phyloP scores from a whole-genome alignment of 1,140 invertebrate species.

The Hydropsyche tenuis region DNA sequence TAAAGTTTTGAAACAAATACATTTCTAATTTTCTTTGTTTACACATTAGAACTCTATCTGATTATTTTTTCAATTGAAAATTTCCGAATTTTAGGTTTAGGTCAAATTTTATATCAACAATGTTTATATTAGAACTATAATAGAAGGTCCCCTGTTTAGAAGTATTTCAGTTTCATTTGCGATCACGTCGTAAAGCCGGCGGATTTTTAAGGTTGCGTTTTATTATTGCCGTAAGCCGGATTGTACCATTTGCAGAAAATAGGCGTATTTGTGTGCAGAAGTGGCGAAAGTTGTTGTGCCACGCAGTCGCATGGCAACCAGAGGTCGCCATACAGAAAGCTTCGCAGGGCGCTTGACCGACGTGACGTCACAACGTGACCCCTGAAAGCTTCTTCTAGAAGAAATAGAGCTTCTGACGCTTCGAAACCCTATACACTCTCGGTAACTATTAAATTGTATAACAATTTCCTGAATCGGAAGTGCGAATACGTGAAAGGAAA shows the following conservation, averaged over 20 bases:
- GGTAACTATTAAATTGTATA: too few species aligned
- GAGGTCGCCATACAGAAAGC: slow-evolving; percentile 42
- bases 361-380: slow-evolving; percentile 42
- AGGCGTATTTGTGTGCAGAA: slow-evolving; percentile 16
- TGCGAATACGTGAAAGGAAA: too few species aligned
- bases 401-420: not conserved
- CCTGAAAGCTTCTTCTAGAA: slow-evolving; percentile 7
- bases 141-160: too few species aligned
- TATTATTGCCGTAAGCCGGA: not conserved
- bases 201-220: too few species aligned
- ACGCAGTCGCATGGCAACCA: slow-evolving; percentile 46
- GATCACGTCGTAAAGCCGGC: too few species aligned
- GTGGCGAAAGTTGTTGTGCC: slow-evolving; percentile 39
- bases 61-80: too few species aligned
- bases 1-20: slow-evolving; percentile 11
- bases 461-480: too few species aligned
- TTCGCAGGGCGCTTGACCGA: slow-evolving; percentile 41
- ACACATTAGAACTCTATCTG: not conserved
- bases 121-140: too few species aligned
- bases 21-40: slow-evolving; percentile 11
- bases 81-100: too few species aligned
- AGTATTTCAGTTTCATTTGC: too few species aligned
- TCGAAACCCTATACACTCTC: not conserved
- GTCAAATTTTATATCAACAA: too few species aligned
- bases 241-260: slow-evolving; percentile 26